Conservation (phyloP, 2,888 invertebrate species). For the Orthosia gothica region DNA sequence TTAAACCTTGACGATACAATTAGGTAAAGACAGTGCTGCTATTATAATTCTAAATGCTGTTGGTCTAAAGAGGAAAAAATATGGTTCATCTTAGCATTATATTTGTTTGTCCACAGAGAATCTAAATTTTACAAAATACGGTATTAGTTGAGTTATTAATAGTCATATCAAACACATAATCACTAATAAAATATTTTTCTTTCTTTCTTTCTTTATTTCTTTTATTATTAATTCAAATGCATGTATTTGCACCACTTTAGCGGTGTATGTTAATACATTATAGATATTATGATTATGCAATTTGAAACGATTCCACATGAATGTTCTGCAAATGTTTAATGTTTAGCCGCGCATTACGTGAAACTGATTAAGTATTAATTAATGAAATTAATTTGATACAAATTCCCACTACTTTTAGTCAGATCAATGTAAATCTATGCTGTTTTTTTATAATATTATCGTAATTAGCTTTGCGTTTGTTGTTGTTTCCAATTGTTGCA, state of each 20-base stretch:
- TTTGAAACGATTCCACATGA: constrained; percentile 33
- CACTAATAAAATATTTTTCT: no score
- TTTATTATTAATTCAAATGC: constrained; percentile 25
- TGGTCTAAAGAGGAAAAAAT: neutral
- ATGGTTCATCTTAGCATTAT: neutral
- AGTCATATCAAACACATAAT: neutral
- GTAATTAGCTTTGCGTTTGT: neutral
- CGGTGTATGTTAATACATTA: constrained; percentile 28
- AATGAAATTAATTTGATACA: neutral
- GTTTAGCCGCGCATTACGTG: neutral
- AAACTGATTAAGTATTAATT: constrained; percentile 8
- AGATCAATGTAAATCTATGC: neutral
- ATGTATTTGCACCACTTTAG: neutral
- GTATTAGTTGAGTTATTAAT: neutral
- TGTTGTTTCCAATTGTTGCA: neutral
- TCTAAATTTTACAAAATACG: neutral
- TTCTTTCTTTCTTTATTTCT: no score
- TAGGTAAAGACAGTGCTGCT: no score
- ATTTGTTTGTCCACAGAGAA: neutral
- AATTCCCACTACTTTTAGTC: no score
- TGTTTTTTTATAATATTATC: neutral
- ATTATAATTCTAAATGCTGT: neutral
- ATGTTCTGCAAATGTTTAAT: neutral
- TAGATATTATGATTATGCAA: constrained; percentile 26
- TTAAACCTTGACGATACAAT: no score